phyloP scores from a whole-genome alignment of 2,797 vertebrate genomes.

The Macropus fuliginosus region DNA sequence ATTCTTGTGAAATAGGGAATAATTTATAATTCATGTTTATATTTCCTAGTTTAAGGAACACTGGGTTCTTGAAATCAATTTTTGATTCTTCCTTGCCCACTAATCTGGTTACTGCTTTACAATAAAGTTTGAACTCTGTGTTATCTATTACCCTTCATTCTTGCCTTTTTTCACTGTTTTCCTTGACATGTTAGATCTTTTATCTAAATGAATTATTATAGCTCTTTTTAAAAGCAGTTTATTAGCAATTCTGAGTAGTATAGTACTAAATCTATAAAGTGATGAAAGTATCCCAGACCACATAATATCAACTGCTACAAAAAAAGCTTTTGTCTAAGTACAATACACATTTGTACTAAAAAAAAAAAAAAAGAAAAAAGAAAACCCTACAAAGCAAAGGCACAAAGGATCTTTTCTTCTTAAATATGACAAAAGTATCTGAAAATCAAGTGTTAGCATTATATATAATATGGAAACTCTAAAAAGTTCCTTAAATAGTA shows the following conservation, averaged over 20 bases:
- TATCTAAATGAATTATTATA: neutral
- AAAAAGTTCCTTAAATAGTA: neutral
- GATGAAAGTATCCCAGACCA: neutral
- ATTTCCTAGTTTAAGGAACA: neutral
- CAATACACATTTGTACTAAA: neutral
- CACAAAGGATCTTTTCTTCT: neutral
- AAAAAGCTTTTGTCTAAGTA: neutral
- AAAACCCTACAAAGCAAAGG: neutral
- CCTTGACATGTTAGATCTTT: neutral
- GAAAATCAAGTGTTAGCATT: neutral
- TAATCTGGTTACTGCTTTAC: neutral
- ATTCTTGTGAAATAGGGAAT: neutral
- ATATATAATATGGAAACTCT: neutral
- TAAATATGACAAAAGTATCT: neutral
- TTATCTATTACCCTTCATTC: neutral
- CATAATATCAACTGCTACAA: neutral
- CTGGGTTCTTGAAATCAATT: neutral
- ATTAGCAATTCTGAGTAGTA: neutral
- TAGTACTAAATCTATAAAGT: neutral
- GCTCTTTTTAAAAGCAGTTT: neutral
- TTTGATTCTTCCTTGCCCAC: neutral
- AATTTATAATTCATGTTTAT: neutral
- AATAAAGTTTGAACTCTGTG: neutral
- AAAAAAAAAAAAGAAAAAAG: neutral
- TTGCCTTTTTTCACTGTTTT: neutral